Percentiles rank a stretch among this genome's conserved stretches.
These are phyloP conservation scores for Endotricha flammealis DNA, from an alignment of 2,888 invertebrate genomes.

Conservation along the genomic window DNA sequence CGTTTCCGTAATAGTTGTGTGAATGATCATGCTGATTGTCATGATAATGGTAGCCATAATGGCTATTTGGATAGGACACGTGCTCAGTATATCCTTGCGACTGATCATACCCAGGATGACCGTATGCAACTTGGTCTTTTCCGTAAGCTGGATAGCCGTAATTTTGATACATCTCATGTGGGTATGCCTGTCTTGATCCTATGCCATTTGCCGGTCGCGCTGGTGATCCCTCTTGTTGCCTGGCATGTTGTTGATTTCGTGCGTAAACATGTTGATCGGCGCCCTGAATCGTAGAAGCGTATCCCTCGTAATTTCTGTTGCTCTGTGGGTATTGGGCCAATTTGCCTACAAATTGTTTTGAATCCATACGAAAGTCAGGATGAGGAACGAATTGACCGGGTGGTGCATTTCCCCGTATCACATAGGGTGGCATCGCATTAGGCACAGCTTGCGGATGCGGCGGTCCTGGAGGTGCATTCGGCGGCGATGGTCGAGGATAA, in stretches of 20 bases:
- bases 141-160: constrained; percentile 74
- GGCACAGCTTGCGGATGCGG: constrained; percentile 79
- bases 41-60: constrained; percentile 73
- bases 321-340: constrained; percentile 63
- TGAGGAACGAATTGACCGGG: constrained; percentile 70
- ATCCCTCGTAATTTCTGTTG: constrained; percentile 61
- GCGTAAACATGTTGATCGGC: constrained; percentile 68
- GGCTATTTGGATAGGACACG: constrained; percentile 65
- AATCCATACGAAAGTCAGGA: constrained; percentile 73
- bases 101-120: constrained; percentile 78
- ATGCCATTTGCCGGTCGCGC: constrained; percentile 60
- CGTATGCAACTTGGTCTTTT: constrained; percentile 73
- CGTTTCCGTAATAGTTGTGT: constrained; percentile 63
- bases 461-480: constrained; percentile 80
- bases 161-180: constrained; percentile 73
- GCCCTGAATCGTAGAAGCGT: constrained; percentile 48
- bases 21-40: constrained; percentile 63
- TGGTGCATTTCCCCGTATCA: constrained; percentile 72
- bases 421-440: constrained; percentile 78
- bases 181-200: constrained; percentile 56
- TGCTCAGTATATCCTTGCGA: constrained; percentile 65
- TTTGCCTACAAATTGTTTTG: constrained; percentile 69
- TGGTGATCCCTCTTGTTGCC: constrained; percentile 55
- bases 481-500: constrained; percentile 84
- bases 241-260: constrained; percentile 57